Conservation (phyloP, 1,140 invertebrate genomes). For the Galendromus occidentalis region DNA sequence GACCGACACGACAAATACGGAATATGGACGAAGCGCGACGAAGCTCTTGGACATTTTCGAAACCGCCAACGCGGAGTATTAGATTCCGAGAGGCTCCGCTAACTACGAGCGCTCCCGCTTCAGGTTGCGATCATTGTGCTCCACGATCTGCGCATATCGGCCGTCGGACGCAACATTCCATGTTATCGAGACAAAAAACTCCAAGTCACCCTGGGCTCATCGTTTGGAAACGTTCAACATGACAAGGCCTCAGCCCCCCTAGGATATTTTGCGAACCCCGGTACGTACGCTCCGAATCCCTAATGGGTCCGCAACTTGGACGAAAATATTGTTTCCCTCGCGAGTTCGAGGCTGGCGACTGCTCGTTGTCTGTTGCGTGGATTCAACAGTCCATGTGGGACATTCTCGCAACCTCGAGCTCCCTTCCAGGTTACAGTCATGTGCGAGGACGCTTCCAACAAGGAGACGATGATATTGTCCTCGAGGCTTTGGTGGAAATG, state of each 20-base stretch:
- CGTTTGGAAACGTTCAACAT: slow-evolving; percentile 16
- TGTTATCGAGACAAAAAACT: slow-evolving; percentile 12
- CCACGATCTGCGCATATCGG: slow-evolving; percentile 16
- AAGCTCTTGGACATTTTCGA: too few relatives aligned
- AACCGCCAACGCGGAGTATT: too few relatives aligned
- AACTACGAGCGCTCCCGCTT: not conserved
- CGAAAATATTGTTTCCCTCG: too few relatives aligned
- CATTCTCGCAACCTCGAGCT: too few relatives aligned
- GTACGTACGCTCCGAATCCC: slow-evolving; percentile 4
- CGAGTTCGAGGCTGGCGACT: too few relatives aligned
- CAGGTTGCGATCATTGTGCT: slow-evolving; percentile 18
- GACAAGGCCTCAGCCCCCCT: slow-evolving; percentile 17
- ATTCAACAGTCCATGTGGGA: too few relatives aligned
- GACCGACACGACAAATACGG: not conserved
- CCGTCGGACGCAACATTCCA: slow-evolving; percentile 19
- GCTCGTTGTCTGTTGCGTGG: too few relatives aligned
- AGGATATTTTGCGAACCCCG: slow-evolving; percentile 20
- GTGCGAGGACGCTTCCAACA: slow-evolving; percentile 8
- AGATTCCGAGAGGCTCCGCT: not conserved
- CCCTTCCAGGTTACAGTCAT: not conserved
- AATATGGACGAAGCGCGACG: too few relatives aligned
- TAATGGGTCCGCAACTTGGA: too few relatives aligned
- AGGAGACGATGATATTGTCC: slow-evolving; percentile 19
- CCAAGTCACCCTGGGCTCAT: slow-evolving; percentile 15
- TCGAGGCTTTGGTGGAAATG: slow-evolving; percentile 19